Conservation (phyloP, 2,888 invertebrate species). For the Antheraea yamamai region DNA sequence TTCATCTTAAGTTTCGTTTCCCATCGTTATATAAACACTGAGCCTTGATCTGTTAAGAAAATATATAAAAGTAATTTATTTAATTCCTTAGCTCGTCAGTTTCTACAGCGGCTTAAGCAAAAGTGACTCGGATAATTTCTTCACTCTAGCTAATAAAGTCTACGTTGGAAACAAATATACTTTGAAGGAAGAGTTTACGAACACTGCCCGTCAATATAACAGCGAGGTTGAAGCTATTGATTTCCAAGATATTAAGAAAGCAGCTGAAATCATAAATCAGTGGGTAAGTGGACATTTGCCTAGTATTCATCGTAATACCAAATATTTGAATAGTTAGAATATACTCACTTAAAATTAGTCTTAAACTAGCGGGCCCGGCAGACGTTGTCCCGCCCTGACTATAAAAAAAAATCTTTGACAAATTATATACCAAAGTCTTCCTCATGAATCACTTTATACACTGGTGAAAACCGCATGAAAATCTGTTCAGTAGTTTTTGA, state of each 20-base stretch:
- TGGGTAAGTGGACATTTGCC: constrained; percentile 37
- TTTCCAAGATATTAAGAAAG: constrained; percentile 36
- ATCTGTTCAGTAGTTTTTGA: too few species aligned
- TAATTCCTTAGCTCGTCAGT: constrained; percentile 38
- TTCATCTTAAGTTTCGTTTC: not conserved
- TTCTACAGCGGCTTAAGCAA: constrained; percentile 41
- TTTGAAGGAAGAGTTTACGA: constrained; percentile 38
- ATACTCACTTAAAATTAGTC: not conserved
- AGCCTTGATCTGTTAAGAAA: not conserved
- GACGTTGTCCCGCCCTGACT: too few species aligned
- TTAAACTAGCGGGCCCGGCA: too few species aligned
- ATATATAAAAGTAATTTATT: not conserved
- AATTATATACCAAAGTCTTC: too few species aligned
- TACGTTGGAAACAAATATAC: constrained; percentile 39
- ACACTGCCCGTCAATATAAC: constrained; percentile 35
- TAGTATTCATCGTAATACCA: not conserved
- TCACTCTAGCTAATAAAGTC: constrained; percentile 53
- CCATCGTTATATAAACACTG: not conserved
- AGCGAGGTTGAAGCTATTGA: constrained; percentile 46
- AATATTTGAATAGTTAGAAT: not conserved
- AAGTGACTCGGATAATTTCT: constrained; percentile 35
- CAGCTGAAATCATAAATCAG: constrained; percentile 43
- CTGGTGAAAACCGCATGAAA: too few species aligned
- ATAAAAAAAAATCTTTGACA: too few species aligned
- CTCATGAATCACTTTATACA: too few species aligned